Evolutionary conservation across 1,140 invertebrate species (phyloP).

Genomic region (Oryzaephilus surinamensis): DNA sequence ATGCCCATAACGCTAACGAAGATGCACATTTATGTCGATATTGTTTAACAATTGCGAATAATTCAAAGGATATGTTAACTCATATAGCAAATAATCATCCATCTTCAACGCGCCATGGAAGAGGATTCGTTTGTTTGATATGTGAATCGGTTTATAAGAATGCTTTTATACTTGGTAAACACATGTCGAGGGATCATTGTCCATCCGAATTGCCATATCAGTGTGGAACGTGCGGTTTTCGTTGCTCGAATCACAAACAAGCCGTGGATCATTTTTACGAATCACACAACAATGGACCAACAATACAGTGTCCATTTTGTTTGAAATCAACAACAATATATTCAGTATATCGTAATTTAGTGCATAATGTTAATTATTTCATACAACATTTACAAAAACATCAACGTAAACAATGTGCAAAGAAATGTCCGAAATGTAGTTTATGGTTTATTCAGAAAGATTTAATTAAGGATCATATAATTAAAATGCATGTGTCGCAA

Average conservation of each 20-base stretch:
- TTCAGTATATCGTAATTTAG: slow-evolving; percentile 35
- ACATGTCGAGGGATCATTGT: slow-evolving; percentile 64
- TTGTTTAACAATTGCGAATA: slow-evolving; percentile 43
- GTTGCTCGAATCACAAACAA: slow-evolving; percentile 62
- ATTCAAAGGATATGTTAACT: slow-evolving; percentile 38
- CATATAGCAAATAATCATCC: slow-evolving; percentile 48
- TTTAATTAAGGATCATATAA: slow-evolving; percentile 29
- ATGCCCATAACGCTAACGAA: slow-evolving; percentile 43
- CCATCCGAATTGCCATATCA: slow-evolving; percentile 69
- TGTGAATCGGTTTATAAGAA: slow-evolving; percentile 55
- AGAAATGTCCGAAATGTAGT: slow-evolving; percentile 55
- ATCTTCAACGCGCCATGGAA: slow-evolving; percentile 45
- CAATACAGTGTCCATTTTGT: slow-evolving; percentile 62
- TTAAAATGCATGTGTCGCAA: slow-evolving; percentile 27
- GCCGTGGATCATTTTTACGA: slow-evolving; percentile 62
- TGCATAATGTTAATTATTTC: slow-evolving; percentile 41
- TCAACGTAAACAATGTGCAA: slow-evolving; percentile 46
- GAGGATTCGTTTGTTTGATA: slow-evolving; percentile 49
- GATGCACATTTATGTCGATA: slow-evolving; percentile 42
- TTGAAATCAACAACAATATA: slow-evolving; percentile 46
- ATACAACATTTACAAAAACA: slow-evolving; percentile 43
- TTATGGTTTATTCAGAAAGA: slow-evolving; percentile 59
- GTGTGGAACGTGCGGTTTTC: slow-evolving; percentile 61
- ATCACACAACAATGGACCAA: slow-evolving; percentile 48
- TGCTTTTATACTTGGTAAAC: slow-evolving; percentile 52